These are phyloP conservation scores for Chironex yamaguchii DNA, from an alignment of 30 jellyfish, hydroid and myxozoan genomes.

Conservation along the genomic window DNA sequence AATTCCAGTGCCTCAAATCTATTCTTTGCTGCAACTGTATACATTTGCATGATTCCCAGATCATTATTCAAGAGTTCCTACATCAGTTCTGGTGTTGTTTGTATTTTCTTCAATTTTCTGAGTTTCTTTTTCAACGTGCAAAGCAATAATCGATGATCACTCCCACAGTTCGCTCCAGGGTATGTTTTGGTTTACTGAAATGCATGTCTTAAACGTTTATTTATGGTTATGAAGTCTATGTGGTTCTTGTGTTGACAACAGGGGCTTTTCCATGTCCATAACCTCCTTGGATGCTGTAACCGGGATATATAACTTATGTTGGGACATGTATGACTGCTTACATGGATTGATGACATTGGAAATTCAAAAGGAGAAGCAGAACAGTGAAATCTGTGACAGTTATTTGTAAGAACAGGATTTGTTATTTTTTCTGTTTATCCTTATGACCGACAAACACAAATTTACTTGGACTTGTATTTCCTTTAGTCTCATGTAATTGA, in stretches of 20 bases:
- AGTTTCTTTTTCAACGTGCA: conserved; percentile 49
- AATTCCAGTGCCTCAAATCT: neutral
- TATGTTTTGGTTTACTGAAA: neutral
- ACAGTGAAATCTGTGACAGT: no score
- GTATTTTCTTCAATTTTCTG: conserved; percentile 4
- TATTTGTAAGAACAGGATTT: no score
- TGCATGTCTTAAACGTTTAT: neutral
- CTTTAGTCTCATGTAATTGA: no score
- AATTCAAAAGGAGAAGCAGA: no score
- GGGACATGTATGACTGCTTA: no score
- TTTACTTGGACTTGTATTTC: no score
- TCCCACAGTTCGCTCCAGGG: conserved; percentile 65
- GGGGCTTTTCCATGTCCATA: conserved; percentile 45
- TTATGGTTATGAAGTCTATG: neutral
- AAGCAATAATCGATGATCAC: conserved; percentile 37
- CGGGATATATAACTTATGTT: no score
- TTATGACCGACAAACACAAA: no score
- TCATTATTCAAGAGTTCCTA: neutral
- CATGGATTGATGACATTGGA: no score
- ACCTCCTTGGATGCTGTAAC: conserved; percentile 2
- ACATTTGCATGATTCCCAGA: neutral
- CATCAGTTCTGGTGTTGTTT: conserved; percentile 3
- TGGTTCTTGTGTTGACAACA: conserved; percentile 4
- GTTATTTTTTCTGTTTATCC: no score
- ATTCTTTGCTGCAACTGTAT: conserved; percentile 1